Evolutionary conservation across 2,797 vertebrate species (phyloP), one percentile per base, ranked within the genome.

Genomic region (Malacoctenus gilli): DNA sequence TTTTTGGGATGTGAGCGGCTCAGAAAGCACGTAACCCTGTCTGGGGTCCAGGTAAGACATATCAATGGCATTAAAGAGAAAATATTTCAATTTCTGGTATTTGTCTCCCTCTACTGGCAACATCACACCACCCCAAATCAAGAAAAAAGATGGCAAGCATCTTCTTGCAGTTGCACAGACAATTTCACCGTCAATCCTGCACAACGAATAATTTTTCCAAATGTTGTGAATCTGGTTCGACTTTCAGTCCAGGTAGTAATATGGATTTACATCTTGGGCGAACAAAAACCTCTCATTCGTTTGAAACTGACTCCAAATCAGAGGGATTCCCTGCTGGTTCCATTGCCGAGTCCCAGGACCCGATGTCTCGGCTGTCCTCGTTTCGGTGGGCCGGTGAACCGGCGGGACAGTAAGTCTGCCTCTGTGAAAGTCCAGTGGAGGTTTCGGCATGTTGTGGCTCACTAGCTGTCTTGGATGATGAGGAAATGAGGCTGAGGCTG

Each of bases 41-140:
- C 9, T 9, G 6, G 25, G 25, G 9, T 28, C 4, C 22, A 4
- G 22, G 22, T 23, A 28, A 28, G 25, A n/a, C 25, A 28, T 5
- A 28, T 28, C 5, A 28, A 28, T 28, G 4, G 5, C 6, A 1
- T 28, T 9, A 5, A 4, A 9, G 9, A 28, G 25, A 28, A 5
- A 6, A 28, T 9, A 28, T 28, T 52, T 31, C 15, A 65, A 68
- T 13, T 3, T 16, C 32, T 52, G 72, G 75, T 30, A 20, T 89
- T 35, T 91, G 83, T 82, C 80, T 69, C 88, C 87, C 85, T 81
- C 91, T 91, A 61, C 68, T 87, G 89, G 63, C 12, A 15, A 28
- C 1, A 56, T 53, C 6, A 1, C 51, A 36, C 47, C 31, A 1
- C 23, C 66, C 8, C 34, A 53, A 46, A n/a, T n/a, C n/a, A n/a